Conservation (phyloP, 2,888 invertebrate genomes). For the Rotaria sp. region DNA sequence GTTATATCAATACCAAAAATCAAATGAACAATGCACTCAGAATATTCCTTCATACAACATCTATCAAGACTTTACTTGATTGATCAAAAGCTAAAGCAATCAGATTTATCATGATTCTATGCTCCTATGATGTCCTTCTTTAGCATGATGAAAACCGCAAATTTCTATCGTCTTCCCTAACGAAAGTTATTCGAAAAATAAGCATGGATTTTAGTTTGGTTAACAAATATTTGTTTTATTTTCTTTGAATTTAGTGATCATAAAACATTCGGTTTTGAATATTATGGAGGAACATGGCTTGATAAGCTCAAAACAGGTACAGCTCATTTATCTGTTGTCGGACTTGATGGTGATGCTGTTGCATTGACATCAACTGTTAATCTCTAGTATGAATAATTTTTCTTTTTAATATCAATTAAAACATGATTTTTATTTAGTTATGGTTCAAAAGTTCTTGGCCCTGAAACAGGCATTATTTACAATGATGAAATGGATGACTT, state of each 20-base stretch:
- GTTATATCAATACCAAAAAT: too few species aligned
- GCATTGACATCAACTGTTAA: conserved; percentile 52
- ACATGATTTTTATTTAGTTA: conserved; percentile 62
- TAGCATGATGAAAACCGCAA: too few species aligned
- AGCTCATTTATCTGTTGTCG: conserved; percentile 50
- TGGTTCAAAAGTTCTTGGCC: conserved; percentile 63
- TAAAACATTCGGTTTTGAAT: conserved; percentile 45
- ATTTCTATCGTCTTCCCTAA: too few species aligned
- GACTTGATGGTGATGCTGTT: conserved; percentile 51
- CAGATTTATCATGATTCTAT: too few species aligned
- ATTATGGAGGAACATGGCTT: conserved; percentile 33
- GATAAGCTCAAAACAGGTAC: conserved; percentile 34
- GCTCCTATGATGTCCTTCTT: too few species aligned
- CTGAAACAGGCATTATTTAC: conserved; percentile 68
- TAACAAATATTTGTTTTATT: too few species aligned
- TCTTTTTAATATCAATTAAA: background rate
- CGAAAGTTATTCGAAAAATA: too few species aligned
- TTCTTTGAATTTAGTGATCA: conserved; percentile 44
- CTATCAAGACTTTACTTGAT: too few species aligned
- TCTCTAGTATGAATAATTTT: conserved; percentile 46
- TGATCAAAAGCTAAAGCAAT: too few species aligned
- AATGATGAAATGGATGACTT: conserved; percentile 89
- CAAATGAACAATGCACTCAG: too few species aligned
- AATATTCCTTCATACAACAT: too few species aligned
- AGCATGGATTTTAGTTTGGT: too few species aligned